Conservation (phyloP, 2,888 invertebrate genomes). For the Hemistola chrysoprasaria region DNA sequence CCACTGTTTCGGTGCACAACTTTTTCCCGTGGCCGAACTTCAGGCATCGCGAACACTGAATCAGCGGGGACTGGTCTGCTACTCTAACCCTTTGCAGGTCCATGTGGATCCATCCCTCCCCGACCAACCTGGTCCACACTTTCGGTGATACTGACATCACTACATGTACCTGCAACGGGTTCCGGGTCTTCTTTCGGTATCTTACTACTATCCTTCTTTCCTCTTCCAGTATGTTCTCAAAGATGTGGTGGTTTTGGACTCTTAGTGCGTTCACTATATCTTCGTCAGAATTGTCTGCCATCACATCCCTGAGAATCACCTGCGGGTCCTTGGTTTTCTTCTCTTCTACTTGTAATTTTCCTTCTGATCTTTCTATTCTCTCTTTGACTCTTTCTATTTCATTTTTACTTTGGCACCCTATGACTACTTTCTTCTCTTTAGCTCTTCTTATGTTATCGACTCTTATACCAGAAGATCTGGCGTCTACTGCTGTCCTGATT, state of each 20-base stretch:
- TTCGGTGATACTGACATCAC: neutral
- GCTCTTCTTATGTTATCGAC: neutral
- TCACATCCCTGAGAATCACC: too few species aligned
- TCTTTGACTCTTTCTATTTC: too few species aligned
- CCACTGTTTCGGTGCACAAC: conserved; percentile 17
- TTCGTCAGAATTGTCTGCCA: too few species aligned
- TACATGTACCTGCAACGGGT: neutral
- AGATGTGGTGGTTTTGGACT: too few species aligned
- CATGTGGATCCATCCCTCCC: neutral
- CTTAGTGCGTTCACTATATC: too few species aligned
- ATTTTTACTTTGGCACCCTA: too few species aligned
- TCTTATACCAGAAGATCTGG: neutral
- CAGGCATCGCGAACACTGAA: conserved; percentile 16
- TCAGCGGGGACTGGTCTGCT: conserved; percentile 20
- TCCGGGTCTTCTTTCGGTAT: neutral
- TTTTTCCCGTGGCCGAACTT: neutral
- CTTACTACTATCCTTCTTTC: too few species aligned
- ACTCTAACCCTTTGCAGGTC: conserved; percentile 11
- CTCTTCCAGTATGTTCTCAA: too few species aligned
- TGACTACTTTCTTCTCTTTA: neutral
- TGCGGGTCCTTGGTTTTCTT: neutral
- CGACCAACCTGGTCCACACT: neutral
- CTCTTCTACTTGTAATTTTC: neutral
- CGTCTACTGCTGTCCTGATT: neutral
- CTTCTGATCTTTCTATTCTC: neutral